A percentile compares a stretch with the other conserved stretches of the same genome.
phyloP scores from a whole-genome alignment of 2,888 invertebrate species.

The Sicus ferrugineus region DNA sequence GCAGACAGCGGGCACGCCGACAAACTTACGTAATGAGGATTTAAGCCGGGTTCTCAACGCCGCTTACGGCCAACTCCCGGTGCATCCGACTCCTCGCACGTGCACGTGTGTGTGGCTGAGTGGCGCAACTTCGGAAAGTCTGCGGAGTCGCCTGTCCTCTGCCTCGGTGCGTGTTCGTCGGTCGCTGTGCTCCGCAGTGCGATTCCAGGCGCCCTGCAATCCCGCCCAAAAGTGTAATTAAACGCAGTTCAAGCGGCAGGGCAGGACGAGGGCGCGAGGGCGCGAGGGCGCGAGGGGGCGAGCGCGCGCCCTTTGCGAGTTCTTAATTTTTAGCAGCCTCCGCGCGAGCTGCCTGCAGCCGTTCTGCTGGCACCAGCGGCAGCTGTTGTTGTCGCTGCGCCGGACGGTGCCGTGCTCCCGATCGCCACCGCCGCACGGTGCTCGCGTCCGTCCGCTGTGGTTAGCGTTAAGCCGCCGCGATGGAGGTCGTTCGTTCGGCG shows the following conservation, averaged over 20 bases:
- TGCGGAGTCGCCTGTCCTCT: neutral
- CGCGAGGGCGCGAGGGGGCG: neutral
- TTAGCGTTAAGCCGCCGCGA: slow-evolving; percentile 20
- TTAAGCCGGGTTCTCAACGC: slow-evolving; percentile 14
- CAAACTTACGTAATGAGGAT: slow-evolving; percentile 5
- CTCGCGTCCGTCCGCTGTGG: neutral
- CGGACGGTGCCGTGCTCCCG: neutral
- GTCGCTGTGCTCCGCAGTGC: neutral
- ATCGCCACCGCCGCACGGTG: neutral
- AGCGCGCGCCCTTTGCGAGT: slow-evolving; percentile 21
- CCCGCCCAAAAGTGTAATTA: slow-evolving; percentile 29
- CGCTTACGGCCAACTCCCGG: slow-evolving; percentile 12
- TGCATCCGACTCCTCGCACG: neutral
- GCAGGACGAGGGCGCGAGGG: neutral
- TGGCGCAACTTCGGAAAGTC: neutral
- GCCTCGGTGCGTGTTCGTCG: neutral
- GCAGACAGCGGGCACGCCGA: neutral
- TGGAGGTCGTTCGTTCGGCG: slow-evolving; percentile 8
- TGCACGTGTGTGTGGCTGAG: neutral
- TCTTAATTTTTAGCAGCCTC: slow-evolving; percentile 33
- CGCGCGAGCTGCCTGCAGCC: neutral
- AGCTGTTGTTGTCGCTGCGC: neutral
- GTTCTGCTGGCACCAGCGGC: neutral
- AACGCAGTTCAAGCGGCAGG: slow-evolving; percentile 15
- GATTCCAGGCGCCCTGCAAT: neutral